Base-by-base conservation (phyloP, 2,797 vertebrate species). In the Pogoniulus pusillus region DNA sequence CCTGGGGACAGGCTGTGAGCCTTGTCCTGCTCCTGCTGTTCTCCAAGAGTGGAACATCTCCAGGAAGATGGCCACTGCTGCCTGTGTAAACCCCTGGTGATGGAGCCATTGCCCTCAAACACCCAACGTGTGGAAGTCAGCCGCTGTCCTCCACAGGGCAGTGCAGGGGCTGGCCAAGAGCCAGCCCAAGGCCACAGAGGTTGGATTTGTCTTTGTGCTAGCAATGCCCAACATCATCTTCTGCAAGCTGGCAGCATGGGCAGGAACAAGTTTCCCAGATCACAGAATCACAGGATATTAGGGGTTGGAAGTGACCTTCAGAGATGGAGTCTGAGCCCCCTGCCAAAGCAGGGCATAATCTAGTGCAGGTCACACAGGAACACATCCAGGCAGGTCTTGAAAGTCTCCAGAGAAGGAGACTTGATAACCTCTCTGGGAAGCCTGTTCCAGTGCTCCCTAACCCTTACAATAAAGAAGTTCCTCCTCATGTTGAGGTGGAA, bases 31-130 rank as follows among this genome's bases (percentile, higher is more conserved):
- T 55, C 7, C 35, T 22, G 30, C 29, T 1, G 37, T 82, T 43
- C 22, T 9, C 23, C 16, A 3, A 10, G 20, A 27, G 34, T 4
- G 1, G 34, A 57, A 13, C 47, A 4, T 3, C 5, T 5, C 66
- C 4, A 37, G 23, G 23, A 49, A 17, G 55, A 9, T 1, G 7
- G 51, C 3, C n/a, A 0, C 60, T 53, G 9, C 53, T 53, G 72
- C 15, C 71, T 2, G 0, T 1, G 4, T 5, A 8, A 26, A 7
- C 5, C 49, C 29, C 24, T 3, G 22, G 35, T 0, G 63, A 71
- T 4, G 9, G 10, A n/a, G 78, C 37, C 35, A 3, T 7, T 22
- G 13, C n/a, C 85, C 59, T 3, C 63, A 0, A 10, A 24, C 29
- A 10, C 32, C 53, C n/a, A 3, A 2, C 24, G 66, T 2, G 34